Percentiles rank a stretch among this genome's conserved stretches.
phyloP scores from a whole-genome alignment of 2,797 vertebrate species.

The Oceanodroma leucorhoa region DNA sequence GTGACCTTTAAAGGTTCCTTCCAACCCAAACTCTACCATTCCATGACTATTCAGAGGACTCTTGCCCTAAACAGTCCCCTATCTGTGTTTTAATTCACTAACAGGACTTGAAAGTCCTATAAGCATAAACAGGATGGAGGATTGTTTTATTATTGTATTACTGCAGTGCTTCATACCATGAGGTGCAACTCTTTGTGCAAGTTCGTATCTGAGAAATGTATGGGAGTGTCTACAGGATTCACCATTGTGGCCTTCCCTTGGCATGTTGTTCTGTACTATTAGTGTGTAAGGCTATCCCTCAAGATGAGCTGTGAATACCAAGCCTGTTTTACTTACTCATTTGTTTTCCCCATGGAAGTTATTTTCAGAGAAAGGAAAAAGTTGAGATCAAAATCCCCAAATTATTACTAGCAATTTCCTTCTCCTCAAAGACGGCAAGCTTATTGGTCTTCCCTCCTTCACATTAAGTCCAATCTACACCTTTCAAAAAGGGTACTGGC shows the following conservation, averaged over 20 bases:
- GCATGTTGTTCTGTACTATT: not conserved
- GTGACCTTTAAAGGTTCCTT: not conserved
- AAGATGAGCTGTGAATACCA: not conserved
- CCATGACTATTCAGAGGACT: not conserved
- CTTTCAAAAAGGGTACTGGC: not conserved
- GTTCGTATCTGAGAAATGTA: not conserved
- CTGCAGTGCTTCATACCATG: not conserved
- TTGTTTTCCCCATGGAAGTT: not conserved
- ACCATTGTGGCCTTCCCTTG: not conserved
- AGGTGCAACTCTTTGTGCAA: not conserved
- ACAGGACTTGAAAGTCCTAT: not conserved
- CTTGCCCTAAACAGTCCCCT: not conserved
- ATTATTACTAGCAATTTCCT: not conserved
- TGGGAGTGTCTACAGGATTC: not conserved
- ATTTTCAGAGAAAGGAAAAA: not conserved
- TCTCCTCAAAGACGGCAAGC: not conserved
- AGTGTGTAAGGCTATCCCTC: accelerated
- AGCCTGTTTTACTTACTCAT: not conserved
- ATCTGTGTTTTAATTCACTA: not conserved
- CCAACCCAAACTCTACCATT: not conserved
- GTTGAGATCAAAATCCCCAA: not conserved
- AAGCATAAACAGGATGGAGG: not conserved
- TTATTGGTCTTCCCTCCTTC: not conserved
- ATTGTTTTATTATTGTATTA: not conserved
- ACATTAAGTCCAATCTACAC: not conserved